Percentiles rank a stretch among this genome's conserved stretches.
Conservation (phyloP, 2,113 vertebrate species). For the Phylloscopus whistleri region DNA sequence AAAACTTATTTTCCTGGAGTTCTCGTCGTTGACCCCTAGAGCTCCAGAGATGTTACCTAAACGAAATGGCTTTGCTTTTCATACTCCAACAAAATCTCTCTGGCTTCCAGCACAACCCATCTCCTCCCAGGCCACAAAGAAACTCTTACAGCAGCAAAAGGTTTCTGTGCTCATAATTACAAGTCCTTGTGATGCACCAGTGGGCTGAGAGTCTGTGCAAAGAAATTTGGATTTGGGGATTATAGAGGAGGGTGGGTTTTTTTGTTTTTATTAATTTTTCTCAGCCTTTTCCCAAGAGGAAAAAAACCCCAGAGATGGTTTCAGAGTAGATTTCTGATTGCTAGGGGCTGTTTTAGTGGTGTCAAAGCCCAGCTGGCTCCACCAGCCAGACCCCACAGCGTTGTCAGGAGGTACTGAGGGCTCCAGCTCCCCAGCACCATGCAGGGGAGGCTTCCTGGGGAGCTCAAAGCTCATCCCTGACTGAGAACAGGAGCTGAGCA, state of each 20-base stretch:
- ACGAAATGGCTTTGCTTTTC: conserved; percentile 22
- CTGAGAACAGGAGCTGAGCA: not conserved
- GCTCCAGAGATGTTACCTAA: conserved; percentile 1
- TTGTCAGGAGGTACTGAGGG: not conserved
- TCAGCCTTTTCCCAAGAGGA: not conserved
- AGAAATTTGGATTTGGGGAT: not conserved
- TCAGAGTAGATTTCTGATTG: not conserved
- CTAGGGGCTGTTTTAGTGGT: not conserved
- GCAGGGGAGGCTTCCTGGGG: not conserved
- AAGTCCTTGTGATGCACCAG: rapidly evolving
- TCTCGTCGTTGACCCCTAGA: not conserved
- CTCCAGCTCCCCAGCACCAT: rapidly evolving
- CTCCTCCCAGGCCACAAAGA: not conserved
- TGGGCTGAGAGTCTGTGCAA: not conserved
- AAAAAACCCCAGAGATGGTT: not conserved
- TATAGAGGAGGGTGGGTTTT: rapidly evolving
- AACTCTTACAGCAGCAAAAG: not conserved
- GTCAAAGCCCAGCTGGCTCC: not conserved
- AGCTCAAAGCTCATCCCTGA: not conserved
- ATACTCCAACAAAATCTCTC: conserved; percentile 10
- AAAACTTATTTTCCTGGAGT: not conserved
- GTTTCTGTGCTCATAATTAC: not conserved
- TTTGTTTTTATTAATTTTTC: not conserved
- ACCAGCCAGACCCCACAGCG: rapidly evolving
- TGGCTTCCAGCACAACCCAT: not conserved